Percentiles rank a stretch among this genome's conserved stretches.
These are phyloP conservation scores for Drosophila cardini DNA, from an alignment of 1,140 invertebrate species.

Conservation along the genomic window DNA sequence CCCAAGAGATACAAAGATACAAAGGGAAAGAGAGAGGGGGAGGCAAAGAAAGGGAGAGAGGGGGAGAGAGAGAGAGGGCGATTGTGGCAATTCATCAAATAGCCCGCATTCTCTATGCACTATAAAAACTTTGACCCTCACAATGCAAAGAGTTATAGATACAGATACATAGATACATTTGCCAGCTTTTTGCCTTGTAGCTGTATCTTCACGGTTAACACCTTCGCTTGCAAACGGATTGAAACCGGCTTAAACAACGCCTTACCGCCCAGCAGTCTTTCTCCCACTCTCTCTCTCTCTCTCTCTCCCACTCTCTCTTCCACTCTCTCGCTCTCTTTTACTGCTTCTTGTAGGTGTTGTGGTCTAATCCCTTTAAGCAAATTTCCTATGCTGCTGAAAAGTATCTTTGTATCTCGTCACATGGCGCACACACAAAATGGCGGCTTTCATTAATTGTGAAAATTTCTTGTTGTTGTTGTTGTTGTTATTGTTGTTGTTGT, in stretches of 20 bases:
- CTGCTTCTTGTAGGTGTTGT: constrained; percentile 45
- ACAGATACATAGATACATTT: constrained; percentile 20
- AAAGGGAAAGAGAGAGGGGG: neutral
- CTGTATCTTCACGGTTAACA: constrained; percentile 70
- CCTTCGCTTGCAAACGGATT: constrained; percentile 66
- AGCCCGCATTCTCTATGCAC: constrained; percentile 78
- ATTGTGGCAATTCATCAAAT: constrained; percentile 71
- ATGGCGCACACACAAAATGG: constrained; percentile 58
- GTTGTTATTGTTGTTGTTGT: too few species aligned
- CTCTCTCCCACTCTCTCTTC: neutral
- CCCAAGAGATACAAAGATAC: too few species aligned
- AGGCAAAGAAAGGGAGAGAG: too few species aligned
- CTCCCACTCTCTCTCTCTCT: neutral
- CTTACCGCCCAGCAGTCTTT: constrained; percentile 11
- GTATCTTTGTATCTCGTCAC: neutral
- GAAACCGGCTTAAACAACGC: constrained; percentile 65
- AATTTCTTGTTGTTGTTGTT: constrained; percentile 1
- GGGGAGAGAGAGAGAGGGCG: too few species aligned
- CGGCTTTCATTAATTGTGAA: constrained; percentile 77
- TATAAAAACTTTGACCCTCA: constrained; percentile 80
- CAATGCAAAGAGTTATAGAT: constrained; percentile 22
- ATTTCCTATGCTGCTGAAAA: constrained; percentile 8
- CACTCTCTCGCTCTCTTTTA: neutral
- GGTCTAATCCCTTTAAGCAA: constrained; percentile 41
- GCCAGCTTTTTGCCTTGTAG: neutral